Evolutionary conservation across 1,140 invertebrate genomes (phyloP).

Genomic region (Ctenoplectra terminalis): DNA sequence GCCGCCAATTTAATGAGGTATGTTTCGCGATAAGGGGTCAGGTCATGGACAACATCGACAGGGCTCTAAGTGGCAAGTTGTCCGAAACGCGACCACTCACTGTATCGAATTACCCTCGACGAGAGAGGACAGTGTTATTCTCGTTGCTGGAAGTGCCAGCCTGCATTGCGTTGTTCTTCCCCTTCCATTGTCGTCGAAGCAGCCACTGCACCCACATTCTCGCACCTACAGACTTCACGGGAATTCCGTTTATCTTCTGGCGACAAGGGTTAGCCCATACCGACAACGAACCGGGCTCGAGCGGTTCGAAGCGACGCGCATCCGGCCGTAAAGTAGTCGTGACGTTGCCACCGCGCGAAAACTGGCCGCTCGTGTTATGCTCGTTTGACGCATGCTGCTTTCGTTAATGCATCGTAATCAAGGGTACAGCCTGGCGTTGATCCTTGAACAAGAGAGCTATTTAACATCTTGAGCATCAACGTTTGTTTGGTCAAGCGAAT

Average conservation of each 20-base stretch:
- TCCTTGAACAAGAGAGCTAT: too few species aligned
- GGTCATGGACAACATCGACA: constrained; percentile 11
- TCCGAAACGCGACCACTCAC: constrained; percentile 47
- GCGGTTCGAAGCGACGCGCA: neutral
- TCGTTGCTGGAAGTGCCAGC: neutral
- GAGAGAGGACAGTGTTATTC: constrained; percentile 29
- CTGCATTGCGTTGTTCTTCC: constrained; percentile 22
- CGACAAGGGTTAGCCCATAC: neutral
- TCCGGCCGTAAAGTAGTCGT: constrained; percentile 2
- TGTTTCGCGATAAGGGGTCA: constrained; percentile 17
- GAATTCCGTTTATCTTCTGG: constrained; percentile 13
- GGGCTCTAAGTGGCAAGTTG: constrained; percentile 55
- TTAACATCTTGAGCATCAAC: too few species aligned
- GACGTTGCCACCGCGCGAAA: neutral
- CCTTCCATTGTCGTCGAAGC: neutral
- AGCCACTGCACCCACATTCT: neutral
- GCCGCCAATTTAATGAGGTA: constrained; percentile 51
- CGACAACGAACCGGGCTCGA: neutral
- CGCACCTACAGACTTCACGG: neutral
- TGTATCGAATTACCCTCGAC: constrained; percentile 60
- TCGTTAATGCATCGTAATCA: neutral
- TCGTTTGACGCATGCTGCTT: neutral
- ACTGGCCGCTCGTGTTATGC: neutral
- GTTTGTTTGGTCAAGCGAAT: too few species aligned
- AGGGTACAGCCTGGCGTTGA: neutral